Base-by-base conservation (phyloP, 2,888 invertebrate genomes). In the Entomobrya multifasciata region DNA sequence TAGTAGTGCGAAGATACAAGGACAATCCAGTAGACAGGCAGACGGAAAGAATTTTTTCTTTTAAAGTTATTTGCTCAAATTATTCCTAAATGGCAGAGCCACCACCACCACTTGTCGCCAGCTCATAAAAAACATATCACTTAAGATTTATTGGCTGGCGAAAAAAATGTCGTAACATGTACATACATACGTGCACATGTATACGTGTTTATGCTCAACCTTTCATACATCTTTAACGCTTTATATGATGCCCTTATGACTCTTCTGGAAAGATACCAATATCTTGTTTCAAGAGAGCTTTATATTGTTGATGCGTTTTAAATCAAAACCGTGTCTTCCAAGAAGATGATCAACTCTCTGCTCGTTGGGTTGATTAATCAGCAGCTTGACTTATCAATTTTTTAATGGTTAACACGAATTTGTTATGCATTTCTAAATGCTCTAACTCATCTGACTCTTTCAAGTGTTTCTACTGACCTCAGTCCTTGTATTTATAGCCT, bases 71-170 rank as follows among this genome's bases (percentile, higher is more conserved):
- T 81, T 81, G 81, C 81, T 81, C 81, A 81, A 72, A 81, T 81
- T 81, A 81, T 81, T 57, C n/a, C 72, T 72, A 70, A 81, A 81
- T 60, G 72, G 81, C 82, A 82, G 60, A 57, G 62, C 82, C 82
- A 82, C 82, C 22, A 70, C 70, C 62, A 62, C 62, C 67, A 80
- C 81, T 83, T 76, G 83, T 83, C 83, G 83, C 82, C 82, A 82
- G 82, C 82, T 82, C 82, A 36, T 82, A 82, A 82, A 82, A 80
- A 82, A 82, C 82, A 60, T 72, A 72, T 83, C 83, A 76, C 76
- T 83, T 83, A 72, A 76, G 83, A 83, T 83, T 83, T 83, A 83
- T 76, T 76, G 83, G 49, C 74, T 74, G 83, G 76, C 76, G 65
- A 83, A 83, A 80, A 67, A 83, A 76, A 49, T 83, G 83, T 83